These are phyloP conservation scores for Ormyrus rosae DNA, from an alignment of 2,888 invertebrate genomes.

Conservation along the genomic window DNA sequence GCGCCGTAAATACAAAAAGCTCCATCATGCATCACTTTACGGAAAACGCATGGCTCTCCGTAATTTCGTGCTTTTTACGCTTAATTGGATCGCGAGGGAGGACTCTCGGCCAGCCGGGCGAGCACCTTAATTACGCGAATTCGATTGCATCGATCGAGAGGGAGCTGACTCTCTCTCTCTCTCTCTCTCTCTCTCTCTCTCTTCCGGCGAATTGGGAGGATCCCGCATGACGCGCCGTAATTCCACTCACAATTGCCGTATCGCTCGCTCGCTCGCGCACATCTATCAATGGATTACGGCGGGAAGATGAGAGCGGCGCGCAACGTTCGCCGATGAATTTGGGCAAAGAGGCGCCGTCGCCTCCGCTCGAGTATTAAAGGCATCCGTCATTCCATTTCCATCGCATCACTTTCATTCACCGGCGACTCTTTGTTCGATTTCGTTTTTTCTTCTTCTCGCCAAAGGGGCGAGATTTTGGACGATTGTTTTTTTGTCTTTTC, in stretches of 20 bases:
- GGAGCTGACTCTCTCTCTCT: too few relatives aligned
- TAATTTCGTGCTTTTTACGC: conserved; percentile 18
- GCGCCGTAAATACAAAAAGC: too few relatives aligned
- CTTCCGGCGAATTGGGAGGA: conserved; percentile 34
- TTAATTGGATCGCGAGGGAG: conserved; percentile 7
- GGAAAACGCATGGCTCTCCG: too few relatives aligned
- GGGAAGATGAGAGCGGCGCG: conserved; percentile 15
- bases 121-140: conserved; percentile 47
- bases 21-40: too few relatives aligned
- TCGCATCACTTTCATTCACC: background rate
- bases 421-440: background rate
- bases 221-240: conserved; percentile 40
- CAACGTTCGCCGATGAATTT: conserved; percentile 22
- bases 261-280: conserved; percentile 32
- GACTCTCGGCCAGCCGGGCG: background rate
- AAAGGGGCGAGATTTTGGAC: too few relatives aligned
- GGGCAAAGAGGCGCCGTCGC: background rate
- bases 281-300: conserved; percentile 47
- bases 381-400: conserved; percentile 47
- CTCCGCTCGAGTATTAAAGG: conserved; percentile 33
- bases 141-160: conserved; percentile 36
- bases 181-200: background rate
- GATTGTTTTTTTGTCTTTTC: too few relatives aligned
- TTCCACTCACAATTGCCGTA: conserved; percentile 27
- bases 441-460: too few relatives aligned